phyloP scores from a whole-genome alignment of 2,888 invertebrate genomes.

The Argynnis bischoffii region DNA sequence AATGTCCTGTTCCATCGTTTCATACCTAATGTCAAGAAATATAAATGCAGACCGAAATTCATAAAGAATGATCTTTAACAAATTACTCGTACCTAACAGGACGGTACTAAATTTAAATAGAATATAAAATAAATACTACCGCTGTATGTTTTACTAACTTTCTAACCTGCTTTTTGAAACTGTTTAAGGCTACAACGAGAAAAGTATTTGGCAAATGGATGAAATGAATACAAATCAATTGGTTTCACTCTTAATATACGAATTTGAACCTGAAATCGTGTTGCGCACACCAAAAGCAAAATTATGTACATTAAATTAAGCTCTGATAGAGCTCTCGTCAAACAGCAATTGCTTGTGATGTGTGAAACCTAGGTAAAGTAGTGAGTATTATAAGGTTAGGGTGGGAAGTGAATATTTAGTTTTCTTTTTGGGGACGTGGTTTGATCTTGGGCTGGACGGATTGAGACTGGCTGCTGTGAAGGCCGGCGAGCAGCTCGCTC shows the following conservation, averaged over 20 bases:
- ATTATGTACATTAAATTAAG: constrained; percentile 34
- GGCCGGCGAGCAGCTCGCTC: constrained; percentile 93
- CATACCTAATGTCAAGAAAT: constrained; percentile 47
- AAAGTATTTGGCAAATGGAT: constrained; percentile 77
- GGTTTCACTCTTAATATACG: constrained; percentile 64
- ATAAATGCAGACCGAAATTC: constrained; percentile 69
- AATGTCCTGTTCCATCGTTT: constrained; percentile 49
- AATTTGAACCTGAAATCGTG: constrained; percentile 67
- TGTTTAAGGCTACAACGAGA: constrained; percentile 68
- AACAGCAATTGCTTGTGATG: constrained; percentile 55
- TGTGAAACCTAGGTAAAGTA: constrained; percentile 57
- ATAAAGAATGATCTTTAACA: constrained; percentile 42
- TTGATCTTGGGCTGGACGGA: constrained; percentile 65
- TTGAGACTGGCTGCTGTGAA: constrained; percentile 82
- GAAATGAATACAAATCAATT: constrained; percentile 72
- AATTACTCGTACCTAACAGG: constrained; percentile 47
- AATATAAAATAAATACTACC: constrained; percentile 71
- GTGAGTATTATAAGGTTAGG: constrained; percentile 76
- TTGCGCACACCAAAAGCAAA: constrained; percentile 63
- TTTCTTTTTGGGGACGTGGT: constrained; percentile 82
- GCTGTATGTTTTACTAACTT: constrained; percentile 65
- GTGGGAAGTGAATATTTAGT: constrained; percentile 60
- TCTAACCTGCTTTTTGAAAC: constrained; percentile 69
- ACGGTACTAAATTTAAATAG: constrained; percentile 56
- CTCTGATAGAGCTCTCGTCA: constrained; percentile 31